phyloP scores from a whole-genome alignment of 2,888 invertebrate species.

The Epinotia ramella region DNA sequence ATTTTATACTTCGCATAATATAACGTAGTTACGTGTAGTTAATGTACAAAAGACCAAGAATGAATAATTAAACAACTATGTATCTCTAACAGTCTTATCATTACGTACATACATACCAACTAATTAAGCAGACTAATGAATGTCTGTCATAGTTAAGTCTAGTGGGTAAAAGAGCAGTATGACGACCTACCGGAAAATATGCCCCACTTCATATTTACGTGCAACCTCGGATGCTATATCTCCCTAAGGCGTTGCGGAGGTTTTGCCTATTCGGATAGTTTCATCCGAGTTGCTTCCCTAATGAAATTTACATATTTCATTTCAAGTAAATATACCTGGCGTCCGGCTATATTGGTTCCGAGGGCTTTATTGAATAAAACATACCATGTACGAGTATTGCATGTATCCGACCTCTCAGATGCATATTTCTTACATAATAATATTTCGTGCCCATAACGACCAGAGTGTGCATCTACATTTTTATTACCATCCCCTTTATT shows the following conservation, averaged over 20 bases:
- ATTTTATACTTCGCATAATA: background rate
- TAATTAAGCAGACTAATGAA: conserved; percentile 39
- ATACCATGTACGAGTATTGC: conserved; percentile 74
- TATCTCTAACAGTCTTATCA: conserved; percentile 25
- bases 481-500: conserved; percentile 63
- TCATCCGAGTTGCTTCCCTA: conserved; percentile 38
- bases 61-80: conserved; percentile 38
- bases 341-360: conserved; percentile 72
- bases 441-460: conserved; percentile 60
- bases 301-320: conserved; percentile 53
- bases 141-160: conserved; percentile 24
- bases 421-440: conserved; percentile 80
- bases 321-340: conserved; percentile 64
- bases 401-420: conserved; percentile 69
- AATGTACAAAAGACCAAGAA: conserved; percentile 11
- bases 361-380: conserved; percentile 76
- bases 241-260: conserved; percentile 39
- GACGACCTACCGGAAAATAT: conserved; percentile 19
- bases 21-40: background rate
- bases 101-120: background rate
- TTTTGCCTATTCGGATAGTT: conserved; percentile 45
- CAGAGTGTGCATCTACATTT: conserved; percentile 71
- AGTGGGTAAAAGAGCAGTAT: conserved; percentile 1
- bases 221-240: conserved; percentile 24
- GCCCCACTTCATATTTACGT: conserved; percentile 24